These are phyloP conservation scores for Drosophila lowei DNA, from an alignment of 1,140 invertebrate species.

Conservation along the genomic window DNA sequence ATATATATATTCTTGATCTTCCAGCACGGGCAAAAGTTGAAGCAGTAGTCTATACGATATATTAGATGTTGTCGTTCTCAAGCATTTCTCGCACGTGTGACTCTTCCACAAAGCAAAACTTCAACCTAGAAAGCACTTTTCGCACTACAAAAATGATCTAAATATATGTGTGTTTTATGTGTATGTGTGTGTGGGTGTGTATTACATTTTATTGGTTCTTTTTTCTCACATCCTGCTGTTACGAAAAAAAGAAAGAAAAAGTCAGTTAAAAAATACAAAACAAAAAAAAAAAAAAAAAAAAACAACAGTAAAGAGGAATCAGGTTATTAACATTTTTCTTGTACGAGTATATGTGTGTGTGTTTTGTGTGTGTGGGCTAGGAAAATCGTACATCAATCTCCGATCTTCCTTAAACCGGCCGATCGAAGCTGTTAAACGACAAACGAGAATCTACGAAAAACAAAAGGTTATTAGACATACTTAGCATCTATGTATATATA, in stretches of 20 bases:
- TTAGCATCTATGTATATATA: slow-evolving; percentile 44
- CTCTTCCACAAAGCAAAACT: slow-evolving; percentile 41
- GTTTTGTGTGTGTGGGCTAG: slow-evolving; percentile 30
- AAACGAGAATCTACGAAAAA: slow-evolving; percentile 31
- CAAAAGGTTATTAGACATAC: slow-evolving; percentile 21
- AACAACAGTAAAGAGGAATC: slow-evolving; percentile 18
- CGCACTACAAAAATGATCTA: slow-evolving; percentile 29
- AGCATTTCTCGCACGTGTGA: slow-evolving; percentile 37
- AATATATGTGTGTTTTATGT: slow-evolving; percentile 12
- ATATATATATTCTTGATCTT: slow-evolving; percentile 44
- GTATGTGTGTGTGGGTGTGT: slow-evolving; percentile 26
- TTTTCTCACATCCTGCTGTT: slow-evolving; percentile 60
- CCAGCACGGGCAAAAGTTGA: slow-evolving; percentile 43
- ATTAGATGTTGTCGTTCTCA: slow-evolving; percentile 38
- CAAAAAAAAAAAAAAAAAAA: slow-evolving; percentile 50
- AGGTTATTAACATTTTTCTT: slow-evolving; percentile 66
- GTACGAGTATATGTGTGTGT: slow-evolving; percentile 35
- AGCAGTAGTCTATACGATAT: slow-evolving; percentile 38
- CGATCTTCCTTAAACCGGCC: slow-evolving; percentile 21
- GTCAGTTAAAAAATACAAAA: slow-evolving; percentile 47
- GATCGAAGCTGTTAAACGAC: slow-evolving; percentile 29
- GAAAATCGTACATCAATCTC: slow-evolving; percentile 4
- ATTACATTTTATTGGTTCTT: slow-evolving; percentile 47
- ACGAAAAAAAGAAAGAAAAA: slow-evolving; percentile 59
- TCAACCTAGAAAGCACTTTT: slow-evolving; percentile 50